Percentiles rank a stretch among this genome's conserved stretches.
phyloP scores from a whole-genome alignment of 1,140 invertebrate genomes.

The Drosophila parabipectinata region DNA sequence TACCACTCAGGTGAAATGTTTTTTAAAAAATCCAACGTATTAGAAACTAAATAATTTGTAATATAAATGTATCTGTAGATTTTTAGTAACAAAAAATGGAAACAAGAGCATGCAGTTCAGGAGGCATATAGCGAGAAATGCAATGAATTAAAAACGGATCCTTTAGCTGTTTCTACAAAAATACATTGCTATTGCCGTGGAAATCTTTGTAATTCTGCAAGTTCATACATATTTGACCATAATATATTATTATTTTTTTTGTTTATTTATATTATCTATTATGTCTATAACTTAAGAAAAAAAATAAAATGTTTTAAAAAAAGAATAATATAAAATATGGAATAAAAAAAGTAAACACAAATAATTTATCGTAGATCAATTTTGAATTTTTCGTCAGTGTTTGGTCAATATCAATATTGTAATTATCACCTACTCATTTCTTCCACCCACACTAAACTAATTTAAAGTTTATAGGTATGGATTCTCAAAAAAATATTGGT shows the following conservation, averaged over 20 bases:
- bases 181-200: slow-evolving; percentile 89
- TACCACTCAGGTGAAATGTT: slow-evolving; percentile 84
- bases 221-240: slow-evolving; percentile 80
- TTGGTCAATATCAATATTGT: too few relatives aligned
- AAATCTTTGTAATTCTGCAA: slow-evolving; percentile 88
- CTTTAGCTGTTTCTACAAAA: slow-evolving; percentile 85
- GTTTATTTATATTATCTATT: slow-evolving; percentile 57
- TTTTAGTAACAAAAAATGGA: slow-evolving; percentile 86
- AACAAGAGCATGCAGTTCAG: slow-evolving; percentile 86
- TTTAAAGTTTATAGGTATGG: too few relatives aligned
- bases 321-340: too few relatives aligned
- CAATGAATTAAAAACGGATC: slow-evolving; percentile 86
- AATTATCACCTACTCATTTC: too few relatives aligned
- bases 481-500: too few relatives aligned
- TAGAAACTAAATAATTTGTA: slow-evolving; percentile 3
- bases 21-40: neutral
- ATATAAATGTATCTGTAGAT: slow-evolving; percentile 65
- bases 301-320: too few relatives aligned
- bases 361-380: too few relatives aligned
- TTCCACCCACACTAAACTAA: too few relatives aligned
- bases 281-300: neutral
- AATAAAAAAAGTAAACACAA: too few relatives aligned
- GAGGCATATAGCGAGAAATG: slow-evolving; percentile 89
- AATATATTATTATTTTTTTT: slow-evolving; percentile 84
- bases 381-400: too few relatives aligned